These are phyloP conservation scores for Diogma glabrata DNA, from an alignment of 2,888 invertebrate genomes.

Conservation along the genomic window DNA sequence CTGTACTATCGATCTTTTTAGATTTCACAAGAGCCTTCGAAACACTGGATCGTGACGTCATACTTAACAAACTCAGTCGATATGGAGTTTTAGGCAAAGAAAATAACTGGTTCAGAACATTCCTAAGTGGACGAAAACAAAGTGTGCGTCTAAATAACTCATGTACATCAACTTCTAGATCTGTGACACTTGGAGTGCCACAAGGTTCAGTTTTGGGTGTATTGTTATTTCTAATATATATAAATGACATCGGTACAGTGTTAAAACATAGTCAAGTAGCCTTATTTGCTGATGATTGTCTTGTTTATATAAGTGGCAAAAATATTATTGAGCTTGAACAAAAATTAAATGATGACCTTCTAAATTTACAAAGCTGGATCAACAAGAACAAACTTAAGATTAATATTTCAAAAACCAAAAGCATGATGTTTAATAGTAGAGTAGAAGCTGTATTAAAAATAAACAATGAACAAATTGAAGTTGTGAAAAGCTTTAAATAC, in stretches of 20 bases:
- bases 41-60: too few species aligned
- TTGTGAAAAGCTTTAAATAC: neutral
- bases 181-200: neutral
- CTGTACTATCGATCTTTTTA: too few species aligned
- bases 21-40: too few species aligned
- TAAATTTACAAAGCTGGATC: neutral
- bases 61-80: too few species aligned
- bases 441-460: neutral
- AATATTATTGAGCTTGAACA: neutral
- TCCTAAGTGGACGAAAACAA: neutral
- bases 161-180: neutral
- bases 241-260: neutral
- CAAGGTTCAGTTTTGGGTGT: neutral
- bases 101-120: conserved; percentile 3
- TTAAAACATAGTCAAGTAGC: neutral
- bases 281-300: conserved; percentile 6
- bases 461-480: neutral
- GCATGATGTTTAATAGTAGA: neutral
- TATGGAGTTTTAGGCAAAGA: too few species aligned
- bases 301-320: neutral
- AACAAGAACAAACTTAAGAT: neutral
- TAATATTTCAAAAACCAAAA: neutral
- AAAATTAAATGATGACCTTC: neutral
- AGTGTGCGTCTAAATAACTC: too few species aligned
- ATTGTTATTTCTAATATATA: neutral